A percentile compares a stretch with the other conserved stretches of the same genome.
These are phyloP conservation scores for Anarrhichthys ocellatus DNA, from an alignment of 2,113 vertebrate genomes.

Conservation along the genomic window DNA sequence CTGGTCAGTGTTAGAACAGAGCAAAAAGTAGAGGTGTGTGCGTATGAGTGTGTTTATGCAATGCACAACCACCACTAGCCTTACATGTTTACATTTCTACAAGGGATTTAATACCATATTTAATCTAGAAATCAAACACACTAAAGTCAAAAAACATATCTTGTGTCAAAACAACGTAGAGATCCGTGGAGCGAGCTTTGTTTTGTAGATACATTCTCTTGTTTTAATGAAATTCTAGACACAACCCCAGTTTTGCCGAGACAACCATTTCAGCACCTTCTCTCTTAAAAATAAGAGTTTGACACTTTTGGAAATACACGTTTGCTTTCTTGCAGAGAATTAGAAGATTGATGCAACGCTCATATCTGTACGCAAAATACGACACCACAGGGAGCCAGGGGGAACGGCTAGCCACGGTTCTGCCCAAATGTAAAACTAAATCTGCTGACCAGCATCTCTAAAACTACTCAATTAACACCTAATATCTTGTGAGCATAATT, in stretches of 20 bases:
- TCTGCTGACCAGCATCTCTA: not conserved
- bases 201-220: constrained; percentile 6
- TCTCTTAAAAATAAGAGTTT: not conserved
- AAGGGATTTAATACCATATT: constrained; percentile 41
- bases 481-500: not conserved
- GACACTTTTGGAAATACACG: not conserved
- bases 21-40: not conserved
- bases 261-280: not conserved
- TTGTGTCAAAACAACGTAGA: constrained; percentile 29
- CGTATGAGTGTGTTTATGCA: not conserved
- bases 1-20: constrained; percentile 26
- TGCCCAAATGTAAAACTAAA: not conserved
- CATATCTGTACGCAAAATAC: not conserved
- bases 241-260: not conserved
- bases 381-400: not conserved
- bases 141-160: constrained; percentile 10
- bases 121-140: constrained; percentile 28
- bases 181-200: not conserved
- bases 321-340: not conserved
- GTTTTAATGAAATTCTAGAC: constrained; percentile 9
- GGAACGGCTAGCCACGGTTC: not conserved
- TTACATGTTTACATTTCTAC: constrained; percentile 31
- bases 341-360: not conserved
- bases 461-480: not conserved
- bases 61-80: constrained; percentile 19